Evolutionary conservation across 2,113 vertebrate genomes (phyloP).

Genomic region (Mustela nigripes): DNA sequence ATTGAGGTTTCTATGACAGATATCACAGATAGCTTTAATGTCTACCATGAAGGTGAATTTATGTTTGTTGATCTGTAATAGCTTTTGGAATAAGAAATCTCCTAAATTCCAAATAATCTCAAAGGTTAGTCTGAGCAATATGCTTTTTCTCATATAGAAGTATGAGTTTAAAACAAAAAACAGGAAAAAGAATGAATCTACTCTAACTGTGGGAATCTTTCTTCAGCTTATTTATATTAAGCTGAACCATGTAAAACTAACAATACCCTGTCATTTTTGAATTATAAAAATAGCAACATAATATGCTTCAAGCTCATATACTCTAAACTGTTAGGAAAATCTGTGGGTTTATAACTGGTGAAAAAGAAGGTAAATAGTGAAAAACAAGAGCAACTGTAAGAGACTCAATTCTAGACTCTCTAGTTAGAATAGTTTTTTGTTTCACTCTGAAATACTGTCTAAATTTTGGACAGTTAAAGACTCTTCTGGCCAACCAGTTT

Average conservation of each 20-base stretch:
- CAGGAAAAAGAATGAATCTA: background rate
- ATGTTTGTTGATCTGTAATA: background rate
- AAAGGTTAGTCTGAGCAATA: constrained; percentile 9
- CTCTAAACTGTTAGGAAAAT: constrained; percentile 17
- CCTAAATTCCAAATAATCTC: constrained; percentile 22
- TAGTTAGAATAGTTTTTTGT: background rate
- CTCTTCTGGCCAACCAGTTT: background rate
- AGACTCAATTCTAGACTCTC: background rate
- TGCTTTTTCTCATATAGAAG: background rate
- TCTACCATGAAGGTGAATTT: background rate
- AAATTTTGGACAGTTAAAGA: background rate
- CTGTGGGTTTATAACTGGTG: background rate
- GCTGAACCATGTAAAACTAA: background rate
- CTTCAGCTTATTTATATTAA: background rate
- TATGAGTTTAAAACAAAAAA: background rate
- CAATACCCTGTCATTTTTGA: constrained; percentile 25
- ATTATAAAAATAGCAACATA: background rate
- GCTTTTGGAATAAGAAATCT: constrained; percentile 24
- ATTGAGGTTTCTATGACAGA: background rate
- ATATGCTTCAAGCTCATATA: background rate
- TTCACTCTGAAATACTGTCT: background rate
- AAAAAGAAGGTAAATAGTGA: constrained; percentile 6
- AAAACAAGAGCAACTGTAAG: background rate
- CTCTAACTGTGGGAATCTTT: background rate
- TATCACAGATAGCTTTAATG: background rate